A percentile compares a stretch with the other conserved stretches of the same genome.
phyloP scores from a whole-genome alignment of 1,140 invertebrate genomes.

The Gryon sp. region DNA sequence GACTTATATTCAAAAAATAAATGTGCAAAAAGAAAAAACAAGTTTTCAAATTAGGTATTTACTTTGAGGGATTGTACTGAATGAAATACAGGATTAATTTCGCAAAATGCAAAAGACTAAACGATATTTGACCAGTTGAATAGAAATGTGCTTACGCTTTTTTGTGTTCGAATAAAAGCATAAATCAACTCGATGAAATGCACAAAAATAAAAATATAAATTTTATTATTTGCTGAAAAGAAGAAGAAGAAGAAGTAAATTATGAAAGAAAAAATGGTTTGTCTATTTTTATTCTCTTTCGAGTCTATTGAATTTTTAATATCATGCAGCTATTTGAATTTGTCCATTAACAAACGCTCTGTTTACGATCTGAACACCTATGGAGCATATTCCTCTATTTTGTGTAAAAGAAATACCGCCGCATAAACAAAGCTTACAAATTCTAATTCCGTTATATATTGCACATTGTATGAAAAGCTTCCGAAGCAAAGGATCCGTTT shows the following conservation, averaged over 20 bases:
- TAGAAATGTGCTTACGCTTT: no score
- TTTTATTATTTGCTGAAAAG: no score
- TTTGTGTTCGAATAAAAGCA: no score
- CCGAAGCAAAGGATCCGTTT: constrained; percentile 37
- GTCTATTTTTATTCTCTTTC: no score
- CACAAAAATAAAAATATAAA: no score
- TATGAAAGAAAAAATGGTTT: no score
- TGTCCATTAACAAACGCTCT: constrained; percentile 4
- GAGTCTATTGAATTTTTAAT: no score
- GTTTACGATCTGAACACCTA: constrained; percentile 1
- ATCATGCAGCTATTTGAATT: no score
- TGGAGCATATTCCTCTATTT: neutral
- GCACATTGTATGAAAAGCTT: constrained; percentile 19
- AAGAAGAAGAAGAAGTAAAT: no score
- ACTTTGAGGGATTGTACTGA: constrained; percentile 19
- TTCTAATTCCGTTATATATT: constrained; percentile 49
- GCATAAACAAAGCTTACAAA: constrained; percentile 46
- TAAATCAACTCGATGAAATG: no score
- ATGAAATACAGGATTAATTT: no score
- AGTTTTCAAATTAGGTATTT: constrained; percentile 33
- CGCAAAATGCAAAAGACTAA: neutral
- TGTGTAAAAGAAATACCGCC: constrained; percentile 3
- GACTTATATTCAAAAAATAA: constrained; percentile 36
- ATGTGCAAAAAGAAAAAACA: neutral
- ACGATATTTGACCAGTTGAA: neutral